Conservation (phyloP, 2,797 vertebrate species). For the Gymnocypris eckloni region DNA sequence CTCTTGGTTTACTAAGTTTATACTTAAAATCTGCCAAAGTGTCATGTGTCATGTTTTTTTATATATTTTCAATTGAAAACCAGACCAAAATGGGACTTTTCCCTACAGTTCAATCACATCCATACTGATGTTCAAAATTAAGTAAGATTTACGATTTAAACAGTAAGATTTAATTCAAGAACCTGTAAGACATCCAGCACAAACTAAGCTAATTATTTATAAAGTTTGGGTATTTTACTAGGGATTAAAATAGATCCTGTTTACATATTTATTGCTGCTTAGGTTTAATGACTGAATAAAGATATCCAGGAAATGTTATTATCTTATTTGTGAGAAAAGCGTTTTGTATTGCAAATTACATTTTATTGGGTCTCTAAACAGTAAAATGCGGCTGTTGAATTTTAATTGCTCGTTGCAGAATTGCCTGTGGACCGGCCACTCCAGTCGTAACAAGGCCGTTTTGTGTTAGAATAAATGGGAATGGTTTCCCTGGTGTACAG, state of each 20-base stretch:
- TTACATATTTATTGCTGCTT: conserved; percentile 43
- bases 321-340: conserved; percentile 43
- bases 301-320: conserved; percentile 48
- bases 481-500: background rate
- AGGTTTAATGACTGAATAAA: conserved; percentile 35
- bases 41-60: background rate
- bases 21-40: background rate
- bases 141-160: background rate
- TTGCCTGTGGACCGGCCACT: conserved; percentile 37
- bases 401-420: conserved; percentile 49
- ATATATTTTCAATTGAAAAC: background rate
- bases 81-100: background rate
- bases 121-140: background rate
- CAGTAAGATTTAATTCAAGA: background rate
- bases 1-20: background rate
- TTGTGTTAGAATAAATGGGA: conserved; percentile 41
- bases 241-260: conserved; percentile 40
- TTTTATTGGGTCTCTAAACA: conserved; percentile 54
- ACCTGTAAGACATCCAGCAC: background rate
- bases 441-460: conserved; percentile 33
- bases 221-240: conserved; percentile 12
- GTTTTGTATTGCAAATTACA: conserved; percentile 46
- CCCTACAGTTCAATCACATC: background rate
- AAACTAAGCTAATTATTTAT: conserved; percentile 19
- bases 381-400: conserved; percentile 46